Base-by-base conservation (phyloP, 2,888 invertebrate genomes). In the Trissolcus brochymenae region DNA sequence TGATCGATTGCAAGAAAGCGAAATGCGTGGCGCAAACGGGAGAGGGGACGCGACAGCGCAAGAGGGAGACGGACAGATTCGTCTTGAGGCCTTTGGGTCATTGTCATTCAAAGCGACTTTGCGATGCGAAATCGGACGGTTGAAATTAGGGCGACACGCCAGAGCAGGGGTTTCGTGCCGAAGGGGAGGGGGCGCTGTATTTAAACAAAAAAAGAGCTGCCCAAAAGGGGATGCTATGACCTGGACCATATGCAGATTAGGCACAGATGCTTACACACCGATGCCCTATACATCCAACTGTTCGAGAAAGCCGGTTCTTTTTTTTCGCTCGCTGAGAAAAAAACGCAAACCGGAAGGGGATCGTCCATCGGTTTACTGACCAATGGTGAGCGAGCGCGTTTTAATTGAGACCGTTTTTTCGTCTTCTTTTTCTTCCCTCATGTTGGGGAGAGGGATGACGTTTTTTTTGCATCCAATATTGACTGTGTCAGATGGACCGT, bases 181-280 rank as follows among this genome's bases (percentile, higher is more conserved):
- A 66, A 62, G 64, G 35, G 35, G 11, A 11, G 75, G 79, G 78
- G 79, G 66, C 41, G 41, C 68, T 64, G 35, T 21, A 19, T 80
- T 80, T 80, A 81, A 81, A 82, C 75, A 82, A 84, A 83, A 82
- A 83, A 84, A 70, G 62, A 50, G 57, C 54, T 66, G 59, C 66
- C 65, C 66, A 78, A 80, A 78, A 81, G 84, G 83, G 83, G 83
- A 82, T 81, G 81, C 72, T 74, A 80, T 81, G 81, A 84, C 81
- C 77, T 84, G 86, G 86, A 86, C 86, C 88, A 84, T 88, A 88
- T 88, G 88, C 87, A 88, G 86, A 88, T 88, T 84, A 85, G 85
- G 85, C 83, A 87, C 88, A 88, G 86, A 87, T 88, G 88, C 87
- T 83, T 85, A 81, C 81, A 80, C 73, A 80, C 73, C 79, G 65